A percentile compares a stretch with the other conserved stretches of the same genome.
Evolutionary conservation across 2,797 vertebrate species (phyloP).

Genomic region (Dendrocincla fuliginosa): DNA sequence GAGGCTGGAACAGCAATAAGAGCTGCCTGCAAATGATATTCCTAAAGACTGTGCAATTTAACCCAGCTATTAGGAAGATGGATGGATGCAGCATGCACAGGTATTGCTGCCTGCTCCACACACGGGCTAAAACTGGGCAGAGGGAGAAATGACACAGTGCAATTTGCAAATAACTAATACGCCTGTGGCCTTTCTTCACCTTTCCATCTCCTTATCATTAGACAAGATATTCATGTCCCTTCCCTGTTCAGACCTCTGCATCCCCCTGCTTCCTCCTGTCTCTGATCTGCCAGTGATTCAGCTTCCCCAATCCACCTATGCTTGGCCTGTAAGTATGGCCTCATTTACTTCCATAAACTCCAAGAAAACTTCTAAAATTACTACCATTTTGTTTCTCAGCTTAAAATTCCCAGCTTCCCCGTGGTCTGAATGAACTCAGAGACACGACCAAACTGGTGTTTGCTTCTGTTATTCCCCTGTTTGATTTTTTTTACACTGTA

Average conservation of each 20-base stretch:
- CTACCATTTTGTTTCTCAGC: not conserved
- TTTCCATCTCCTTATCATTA: not conserved
- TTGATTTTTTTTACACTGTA: not conserved
- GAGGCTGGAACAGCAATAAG: not conserved
- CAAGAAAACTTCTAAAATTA: not conserved
- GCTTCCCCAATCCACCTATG: not conserved
- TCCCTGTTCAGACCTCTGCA: not conserved
- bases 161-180: not conserved
- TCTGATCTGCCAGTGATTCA: not conserved
- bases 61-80: not conserved
- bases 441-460: not conserved
- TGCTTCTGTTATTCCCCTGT: not conserved
- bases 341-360: not conserved
- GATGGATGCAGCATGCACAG: not conserved
- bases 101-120: not conserved
- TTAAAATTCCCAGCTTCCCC: not conserved
- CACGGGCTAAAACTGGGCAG: not conserved
- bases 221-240: not conserved
- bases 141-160: not conserved
- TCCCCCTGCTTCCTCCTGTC: not conserved
- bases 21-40: not conserved
- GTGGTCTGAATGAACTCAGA: not conserved
- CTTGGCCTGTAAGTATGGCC: not conserved
- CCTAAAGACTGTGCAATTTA: not conserved
- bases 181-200: slow-evolving; percentile 8